phyloP scores from a whole-genome alignment of 2,797 vertebrate genomes.

The Arnoldichthys spilopterus region DNA sequence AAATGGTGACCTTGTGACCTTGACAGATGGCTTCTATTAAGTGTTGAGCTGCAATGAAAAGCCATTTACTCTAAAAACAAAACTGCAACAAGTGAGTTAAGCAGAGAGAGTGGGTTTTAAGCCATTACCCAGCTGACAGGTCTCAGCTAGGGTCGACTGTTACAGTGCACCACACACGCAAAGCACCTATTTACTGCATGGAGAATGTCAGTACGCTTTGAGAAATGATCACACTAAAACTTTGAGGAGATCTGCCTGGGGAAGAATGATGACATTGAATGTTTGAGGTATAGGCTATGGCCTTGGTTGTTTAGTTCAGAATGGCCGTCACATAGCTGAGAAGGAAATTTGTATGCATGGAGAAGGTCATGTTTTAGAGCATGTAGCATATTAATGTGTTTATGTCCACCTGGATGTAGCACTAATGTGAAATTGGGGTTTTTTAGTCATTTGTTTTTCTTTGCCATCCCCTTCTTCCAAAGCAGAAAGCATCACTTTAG shows the following conservation, averaged over 20 bases:
- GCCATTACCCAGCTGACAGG: constrained; percentile 29
- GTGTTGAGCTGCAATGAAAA: constrained; percentile 40
- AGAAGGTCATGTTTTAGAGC: background rate
- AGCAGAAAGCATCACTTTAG: constrained; percentile 1
- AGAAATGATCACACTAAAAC: background rate
- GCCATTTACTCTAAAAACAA: constrained; percentile 43
- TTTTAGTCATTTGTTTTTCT: constrained; percentile 5
- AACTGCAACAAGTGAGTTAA: constrained; percentile 20
- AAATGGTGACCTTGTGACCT: constrained; percentile 29
- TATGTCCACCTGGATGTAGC: constrained; percentile 6
- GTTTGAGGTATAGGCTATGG: background rate
- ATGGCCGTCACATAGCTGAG: background rate
- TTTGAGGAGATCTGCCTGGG: background rate
- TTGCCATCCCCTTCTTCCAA: constrained; percentile 4
- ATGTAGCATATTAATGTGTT: constrained; percentile 39
- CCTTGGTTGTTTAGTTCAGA: background rate
- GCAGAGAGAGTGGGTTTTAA: constrained; percentile 25
- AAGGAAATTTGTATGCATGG: constrained; percentile 4
- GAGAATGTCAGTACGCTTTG: constrained; percentile 8
- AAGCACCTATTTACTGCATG: constrained; percentile 1
- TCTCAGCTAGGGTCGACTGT: constrained; percentile 5
- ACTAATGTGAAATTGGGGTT: background rate
- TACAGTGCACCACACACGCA: background rate
- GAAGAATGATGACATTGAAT: background rate
- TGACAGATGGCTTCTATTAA: constrained; percentile 25